Conservation (phyloP, 2,888 invertebrate genomes). For the Eristalinus aeneus region DNA sequence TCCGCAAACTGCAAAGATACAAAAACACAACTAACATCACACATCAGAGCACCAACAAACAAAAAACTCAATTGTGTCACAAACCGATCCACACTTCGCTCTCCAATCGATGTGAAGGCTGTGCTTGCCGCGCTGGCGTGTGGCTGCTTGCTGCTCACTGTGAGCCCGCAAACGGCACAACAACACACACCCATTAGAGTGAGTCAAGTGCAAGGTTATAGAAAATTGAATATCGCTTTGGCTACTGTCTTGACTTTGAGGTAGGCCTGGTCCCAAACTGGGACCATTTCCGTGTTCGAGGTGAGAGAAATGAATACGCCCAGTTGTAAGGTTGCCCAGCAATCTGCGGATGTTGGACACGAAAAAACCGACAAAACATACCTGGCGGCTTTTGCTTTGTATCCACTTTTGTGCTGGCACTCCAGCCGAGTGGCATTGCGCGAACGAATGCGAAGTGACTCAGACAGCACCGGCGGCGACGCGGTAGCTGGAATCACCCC, state of each 20-base stretch:
- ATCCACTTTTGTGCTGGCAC: background rate
- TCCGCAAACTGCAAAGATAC: slow-evolving; percentile 74
- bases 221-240: slow-evolving; percentile 19
- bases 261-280: slow-evolving; percentile 2
- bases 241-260: slow-evolving; percentile 2
- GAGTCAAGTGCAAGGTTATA: slow-evolving; percentile 66
- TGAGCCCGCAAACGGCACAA: background rate
- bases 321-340: slow-evolving; percentile 37
- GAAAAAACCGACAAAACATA: slow-evolving; percentile 11
- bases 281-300: background rate
- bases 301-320: slow-evolving; percentile 7
- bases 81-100: background rate
- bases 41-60: background rate
- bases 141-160: background rate
- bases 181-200: slow-evolving; percentile 22
- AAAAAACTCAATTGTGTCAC: slow-evolving; percentile 23
- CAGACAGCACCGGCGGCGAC: background rate
- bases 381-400: slow-evolving; percentile 2
- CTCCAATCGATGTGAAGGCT: background rate
- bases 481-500: slow-evolving; percentile 23
- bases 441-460: slow-evolving; percentile 15
- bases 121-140: background rate
- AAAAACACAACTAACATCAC: background rate
- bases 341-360: slow-evolving; percentile 12
- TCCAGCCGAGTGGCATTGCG: background rate